Conservation (phyloP, 2,797 vertebrate genomes). For the Gallinago stenura region DNA sequence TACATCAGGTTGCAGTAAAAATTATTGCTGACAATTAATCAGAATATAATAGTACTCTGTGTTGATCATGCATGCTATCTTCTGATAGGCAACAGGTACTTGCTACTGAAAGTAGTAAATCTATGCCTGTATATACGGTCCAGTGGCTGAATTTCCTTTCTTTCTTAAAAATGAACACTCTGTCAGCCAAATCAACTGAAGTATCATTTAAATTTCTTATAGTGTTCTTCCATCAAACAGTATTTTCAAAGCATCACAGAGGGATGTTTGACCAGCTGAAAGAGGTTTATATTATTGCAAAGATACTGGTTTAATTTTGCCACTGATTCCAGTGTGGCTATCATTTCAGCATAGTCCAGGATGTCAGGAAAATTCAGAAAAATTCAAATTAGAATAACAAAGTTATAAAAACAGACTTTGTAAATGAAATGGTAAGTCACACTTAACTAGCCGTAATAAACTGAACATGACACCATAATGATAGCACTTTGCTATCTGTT, state of each 20-base stretch:
- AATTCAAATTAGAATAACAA: not conserved
- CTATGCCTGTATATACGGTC: not conserved
- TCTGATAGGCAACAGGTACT: not conserved
- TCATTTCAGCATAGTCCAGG: not conserved
- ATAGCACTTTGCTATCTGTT: not conserved
- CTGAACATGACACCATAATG: not conserved
- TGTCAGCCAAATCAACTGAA: not conserved
- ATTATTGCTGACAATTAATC: not conserved
- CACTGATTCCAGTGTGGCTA: not conserved
- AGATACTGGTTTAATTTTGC: not conserved
- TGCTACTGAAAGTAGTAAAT: not conserved
- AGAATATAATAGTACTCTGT: not conserved
- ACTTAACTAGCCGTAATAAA: not conserved
- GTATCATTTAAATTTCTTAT: not conserved
- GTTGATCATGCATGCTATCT: not conserved
- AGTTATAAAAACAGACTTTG: conserved; percentile 4
- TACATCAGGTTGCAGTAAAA: not conserved
- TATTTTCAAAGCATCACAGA: not conserved
- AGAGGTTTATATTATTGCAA: not conserved
- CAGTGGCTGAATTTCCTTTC: not conserved
- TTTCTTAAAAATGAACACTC: not conserved
- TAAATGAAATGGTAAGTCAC: not conserved
- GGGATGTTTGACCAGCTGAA: not conserved
- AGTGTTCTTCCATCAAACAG: not conserved
- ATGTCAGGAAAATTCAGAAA: not conserved